Percentiles rank a stretch among this genome's conserved stretches.
These are phyloP conservation scores for Neotoma lepida DNA, from an alignment of 2,113 vertebrate genomes.

Conservation along the genomic window DNA sequence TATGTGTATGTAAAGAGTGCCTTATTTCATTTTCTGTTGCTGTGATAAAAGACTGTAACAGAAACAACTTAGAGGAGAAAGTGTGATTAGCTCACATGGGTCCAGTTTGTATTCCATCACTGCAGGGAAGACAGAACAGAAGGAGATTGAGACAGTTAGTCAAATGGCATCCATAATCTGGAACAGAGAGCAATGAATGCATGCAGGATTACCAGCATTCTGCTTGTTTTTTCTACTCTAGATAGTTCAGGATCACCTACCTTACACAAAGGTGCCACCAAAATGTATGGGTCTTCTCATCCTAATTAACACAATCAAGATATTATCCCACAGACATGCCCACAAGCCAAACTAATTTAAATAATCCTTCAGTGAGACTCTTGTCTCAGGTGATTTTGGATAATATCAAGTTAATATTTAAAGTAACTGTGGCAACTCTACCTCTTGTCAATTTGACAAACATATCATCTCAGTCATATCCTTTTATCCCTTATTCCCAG, in stretches of 20 bases:
- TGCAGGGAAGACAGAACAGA: no score
- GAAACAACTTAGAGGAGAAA: not conserved
- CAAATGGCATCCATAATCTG: not conserved
- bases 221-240: not conserved
- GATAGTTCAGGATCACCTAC: not conserved
- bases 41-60: not conserved
- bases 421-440: not conserved
- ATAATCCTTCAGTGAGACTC: not conserved
- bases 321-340: not conserved
- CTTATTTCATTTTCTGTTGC: not conserved
- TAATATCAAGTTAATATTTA: not conserved
- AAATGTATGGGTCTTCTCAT: not conserved
- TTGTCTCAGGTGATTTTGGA: not conserved
- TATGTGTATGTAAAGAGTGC: not conserved
- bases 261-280: not conserved
- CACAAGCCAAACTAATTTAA: not conserved
- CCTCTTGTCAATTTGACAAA: not conserved
- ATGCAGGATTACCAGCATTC: not conserved
- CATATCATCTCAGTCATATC: not conserved
- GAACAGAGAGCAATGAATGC: not conserved
- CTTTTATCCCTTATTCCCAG: not conserved
- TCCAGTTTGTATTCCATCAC: not conserved
- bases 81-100: not conserved
- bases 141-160: no score
- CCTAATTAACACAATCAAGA: not conserved